Evolutionary conservation across 1,140 invertebrate species (phyloP).

Genomic region (Bombus pascuorum): DNA sequence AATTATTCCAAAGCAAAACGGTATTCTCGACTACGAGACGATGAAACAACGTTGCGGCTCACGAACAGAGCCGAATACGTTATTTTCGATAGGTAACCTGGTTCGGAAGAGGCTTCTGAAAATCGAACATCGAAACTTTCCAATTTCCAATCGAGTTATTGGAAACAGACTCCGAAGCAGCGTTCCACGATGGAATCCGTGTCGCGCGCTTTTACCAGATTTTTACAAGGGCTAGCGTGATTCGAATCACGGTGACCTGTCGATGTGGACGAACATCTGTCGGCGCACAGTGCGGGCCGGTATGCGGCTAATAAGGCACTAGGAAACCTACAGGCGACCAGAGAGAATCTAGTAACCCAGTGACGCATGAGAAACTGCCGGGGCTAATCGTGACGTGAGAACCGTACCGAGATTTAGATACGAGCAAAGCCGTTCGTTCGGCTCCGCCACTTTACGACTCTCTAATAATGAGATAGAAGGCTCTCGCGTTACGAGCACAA

Average conservation of each 20-base stretch:
- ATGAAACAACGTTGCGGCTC: background rate
- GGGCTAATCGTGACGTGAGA: slow-evolving; percentile 64
- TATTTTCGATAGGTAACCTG: slow-evolving; percentile 13
- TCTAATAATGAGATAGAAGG: slow-evolving; percentile 61
- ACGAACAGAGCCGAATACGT: background rate
- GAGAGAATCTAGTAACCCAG: slow-evolving; percentile 67
- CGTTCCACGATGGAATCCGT: slow-evolving; percentile 6
- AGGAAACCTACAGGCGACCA: slow-evolving; percentile 29
- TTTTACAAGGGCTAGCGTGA: background rate
- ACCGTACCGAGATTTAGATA: slow-evolving; percentile 59
- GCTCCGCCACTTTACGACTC: slow-evolving; percentile 53
- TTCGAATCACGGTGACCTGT: background rate
- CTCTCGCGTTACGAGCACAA: slow-evolving; percentile 30
- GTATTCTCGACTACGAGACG: background rate
- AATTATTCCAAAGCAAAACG: background rate
- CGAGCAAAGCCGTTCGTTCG: slow-evolving; percentile 40
- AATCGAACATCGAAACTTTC: slow-evolving; percentile 21
- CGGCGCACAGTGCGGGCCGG: background rate
- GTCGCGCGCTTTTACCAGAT: slow-evolving; percentile 41
- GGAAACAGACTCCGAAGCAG: background rate
- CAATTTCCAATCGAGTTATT: slow-evolving; percentile 3
- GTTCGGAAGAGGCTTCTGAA: background rate
- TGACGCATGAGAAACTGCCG: slow-evolving; percentile 65
- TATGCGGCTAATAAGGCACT: slow-evolving; percentile 48
- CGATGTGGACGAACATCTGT: background rate